A percentile compares a stretch with the other conserved stretches of the same genome.
These are phyloP conservation scores for Geothlypis trichas DNA, from an alignment of 2,113 vertebrate species.

Conservation along the genomic window DNA sequence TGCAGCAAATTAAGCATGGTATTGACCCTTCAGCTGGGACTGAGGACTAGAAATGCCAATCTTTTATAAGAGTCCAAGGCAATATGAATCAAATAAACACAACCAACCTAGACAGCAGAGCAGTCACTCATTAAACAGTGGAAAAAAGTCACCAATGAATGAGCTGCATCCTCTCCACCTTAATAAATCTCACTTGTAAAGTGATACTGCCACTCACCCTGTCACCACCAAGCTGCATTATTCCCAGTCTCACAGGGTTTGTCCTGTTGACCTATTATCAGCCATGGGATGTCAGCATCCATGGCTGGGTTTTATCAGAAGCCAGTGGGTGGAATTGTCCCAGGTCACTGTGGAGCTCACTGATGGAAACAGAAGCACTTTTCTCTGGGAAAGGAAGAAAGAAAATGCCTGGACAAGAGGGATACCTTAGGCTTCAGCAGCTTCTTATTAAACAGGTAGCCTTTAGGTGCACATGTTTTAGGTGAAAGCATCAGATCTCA, in stretches of 20 bases:
- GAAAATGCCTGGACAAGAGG: not conserved
- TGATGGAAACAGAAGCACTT: not conserved
- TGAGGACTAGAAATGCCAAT: not conserved
- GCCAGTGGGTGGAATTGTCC: not conserved
- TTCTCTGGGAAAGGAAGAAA: not conserved
- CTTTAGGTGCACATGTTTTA: not conserved
- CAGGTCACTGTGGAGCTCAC: not conserved
- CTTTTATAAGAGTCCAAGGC: too few relatives aligned
- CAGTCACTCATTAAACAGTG: not conserved
- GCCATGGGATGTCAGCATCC: not conserved
- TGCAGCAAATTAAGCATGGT: not conserved
- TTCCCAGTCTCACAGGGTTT: not conserved
- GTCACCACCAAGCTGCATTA: not conserved
- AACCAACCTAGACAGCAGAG: not conserved
- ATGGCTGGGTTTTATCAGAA: not conserved
- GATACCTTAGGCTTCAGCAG: not conserved
- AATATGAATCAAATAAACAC: not conserved
- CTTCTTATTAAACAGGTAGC: not conserved
- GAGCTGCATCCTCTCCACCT: not conserved
- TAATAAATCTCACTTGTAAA: not conserved
- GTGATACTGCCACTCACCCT: not conserved
- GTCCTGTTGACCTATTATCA: not conserved
- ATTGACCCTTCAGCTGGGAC: not conserved
- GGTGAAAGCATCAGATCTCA: not conserved
- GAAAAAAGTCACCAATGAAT: not conserved